These are phyloP conservation scores for Odontomyia ornata DNA, from an alignment of 2,888 invertebrate genomes.

Conservation along the genomic window DNA sequence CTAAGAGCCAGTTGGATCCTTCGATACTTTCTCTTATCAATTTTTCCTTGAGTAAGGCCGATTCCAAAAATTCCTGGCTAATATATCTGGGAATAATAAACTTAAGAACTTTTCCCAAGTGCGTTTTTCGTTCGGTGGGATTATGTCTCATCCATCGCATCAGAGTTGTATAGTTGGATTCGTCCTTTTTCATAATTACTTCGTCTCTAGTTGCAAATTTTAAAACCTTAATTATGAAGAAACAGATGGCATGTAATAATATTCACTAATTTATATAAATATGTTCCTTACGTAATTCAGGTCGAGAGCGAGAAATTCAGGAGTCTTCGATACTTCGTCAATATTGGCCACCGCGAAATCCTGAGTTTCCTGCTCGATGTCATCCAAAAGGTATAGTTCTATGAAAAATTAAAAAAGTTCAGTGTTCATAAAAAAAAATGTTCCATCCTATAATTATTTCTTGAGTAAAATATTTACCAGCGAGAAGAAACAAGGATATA, in stretches of 20 bases:
- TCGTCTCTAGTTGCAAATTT: background rate
- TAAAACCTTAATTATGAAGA: background rate
- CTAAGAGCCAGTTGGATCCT: conserved; percentile 20
- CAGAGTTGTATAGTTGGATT: background rate
- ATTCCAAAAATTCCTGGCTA: background rate
- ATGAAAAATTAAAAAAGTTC: background rate
- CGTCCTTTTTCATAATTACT: background rate
- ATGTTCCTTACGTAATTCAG: background rate
- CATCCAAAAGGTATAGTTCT: background rate
- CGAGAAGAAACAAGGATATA: conserved; percentile 1
- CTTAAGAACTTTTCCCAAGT: background rate
- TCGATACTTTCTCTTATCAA: background rate
- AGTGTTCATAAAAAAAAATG: too few relatives aligned
- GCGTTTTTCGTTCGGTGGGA: background rate
- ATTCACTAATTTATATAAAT: background rate
- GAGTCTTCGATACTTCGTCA: background rate
- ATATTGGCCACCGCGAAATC: background rate
- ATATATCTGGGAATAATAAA: background rate
- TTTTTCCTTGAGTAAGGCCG: conserved; percentile 15
- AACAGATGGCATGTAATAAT: background rate
- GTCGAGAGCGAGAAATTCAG: conserved; percentile 8
- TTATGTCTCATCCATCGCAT: conserved; percentile 11
- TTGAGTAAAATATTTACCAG: background rate
- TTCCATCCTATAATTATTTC: background rate
- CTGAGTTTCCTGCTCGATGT: background rate